Evolutionary conservation across 2,113 vertebrate species (phyloP).

Genomic region (Megaptera novaeangliae): DNA sequence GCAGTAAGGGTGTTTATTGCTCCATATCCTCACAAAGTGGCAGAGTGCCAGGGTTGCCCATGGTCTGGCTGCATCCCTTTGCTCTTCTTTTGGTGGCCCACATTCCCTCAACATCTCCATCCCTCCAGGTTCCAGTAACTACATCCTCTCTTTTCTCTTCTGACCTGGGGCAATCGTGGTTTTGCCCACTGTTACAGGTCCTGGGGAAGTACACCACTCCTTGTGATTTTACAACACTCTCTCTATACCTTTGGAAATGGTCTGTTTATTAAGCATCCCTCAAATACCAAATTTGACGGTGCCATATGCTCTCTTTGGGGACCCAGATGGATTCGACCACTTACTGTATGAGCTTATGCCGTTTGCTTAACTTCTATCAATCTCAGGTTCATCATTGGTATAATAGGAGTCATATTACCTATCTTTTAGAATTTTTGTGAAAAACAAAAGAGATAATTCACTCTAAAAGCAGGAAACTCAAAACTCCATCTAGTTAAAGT

Average conservation of each 20-base stretch:
- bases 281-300: not conserved
- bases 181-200: not conserved
- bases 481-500: not conserved
- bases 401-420: not conserved
- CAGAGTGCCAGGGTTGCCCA: fast-evolving
- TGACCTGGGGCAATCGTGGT: fast-evolving
- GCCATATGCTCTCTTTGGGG: fast-evolving
- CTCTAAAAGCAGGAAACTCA: not conserved
- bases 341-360: not conserved
- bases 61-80: too few relatives aligned
- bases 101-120: fast-evolving
- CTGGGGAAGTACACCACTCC: not conserved
- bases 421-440: not conserved
- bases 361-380: not conserved
- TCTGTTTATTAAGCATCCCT: not conserved
- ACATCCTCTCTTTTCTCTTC: fast-evolving
- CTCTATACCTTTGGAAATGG: not conserved
- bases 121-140: too few relatives aligned
- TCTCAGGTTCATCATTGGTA: not conserved
- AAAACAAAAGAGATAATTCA: not conserved
- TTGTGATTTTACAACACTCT: not conserved
- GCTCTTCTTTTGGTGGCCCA: not conserved
- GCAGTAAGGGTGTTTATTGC: fast-evolving
- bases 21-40: not conserved
- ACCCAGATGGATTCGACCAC: fast-evolving